These are phyloP conservation scores for Lanius collurio DNA, from an alignment of 2,113 vertebrate species.

Conservation along the genomic window DNA sequence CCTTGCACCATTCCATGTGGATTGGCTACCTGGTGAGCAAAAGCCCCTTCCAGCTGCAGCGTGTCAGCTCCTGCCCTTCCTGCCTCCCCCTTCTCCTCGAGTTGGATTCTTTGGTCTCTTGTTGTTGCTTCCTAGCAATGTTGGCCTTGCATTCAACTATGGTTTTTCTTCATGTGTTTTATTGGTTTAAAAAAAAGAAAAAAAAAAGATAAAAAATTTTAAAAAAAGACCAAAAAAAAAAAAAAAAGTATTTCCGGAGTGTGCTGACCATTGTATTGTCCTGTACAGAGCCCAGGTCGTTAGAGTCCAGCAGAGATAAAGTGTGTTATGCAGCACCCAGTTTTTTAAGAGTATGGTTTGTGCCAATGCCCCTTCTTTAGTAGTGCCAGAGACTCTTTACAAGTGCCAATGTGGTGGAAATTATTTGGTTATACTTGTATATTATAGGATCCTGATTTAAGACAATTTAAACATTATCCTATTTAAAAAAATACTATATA, in stretches of 20 bases:
- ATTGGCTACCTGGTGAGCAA: conserved; percentile 15
- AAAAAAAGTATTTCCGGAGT: not conserved
- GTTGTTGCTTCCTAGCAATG: conserved; percentile 48
- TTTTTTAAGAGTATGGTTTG: conserved; percentile 66
- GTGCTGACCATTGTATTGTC: conserved; percentile 50
- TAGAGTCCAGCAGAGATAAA: conserved; percentile 71
- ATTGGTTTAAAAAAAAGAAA: not conserved
- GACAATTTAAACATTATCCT: conserved; percentile 70
- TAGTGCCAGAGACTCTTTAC: conserved; percentile 73
- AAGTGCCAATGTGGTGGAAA: conserved; percentile 67
- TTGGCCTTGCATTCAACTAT: conserved; percentile 50
- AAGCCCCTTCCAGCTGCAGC: conserved; percentile 29
- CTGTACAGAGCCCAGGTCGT: conserved; percentile 61
- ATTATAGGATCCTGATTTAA: conserved; percentile 72
- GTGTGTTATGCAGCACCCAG: conserved; percentile 59
- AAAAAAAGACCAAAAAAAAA: not conserved
- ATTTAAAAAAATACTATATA: conserved; percentile 77
- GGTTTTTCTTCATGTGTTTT: conserved; percentile 51
- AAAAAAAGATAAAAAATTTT: not conserved
- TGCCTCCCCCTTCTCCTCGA: conserved; percentile 3
- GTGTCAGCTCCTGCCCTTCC: conserved; percentile 14
- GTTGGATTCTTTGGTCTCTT: conserved; percentile 28
- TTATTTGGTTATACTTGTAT: conserved; percentile 72
- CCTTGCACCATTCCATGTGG: conserved; percentile 1
- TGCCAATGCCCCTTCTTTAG: conserved; percentile 72